Conservation (phyloP, 2,113 vertebrate genomes). For the Nothoprocta pentlandii region DNA sequence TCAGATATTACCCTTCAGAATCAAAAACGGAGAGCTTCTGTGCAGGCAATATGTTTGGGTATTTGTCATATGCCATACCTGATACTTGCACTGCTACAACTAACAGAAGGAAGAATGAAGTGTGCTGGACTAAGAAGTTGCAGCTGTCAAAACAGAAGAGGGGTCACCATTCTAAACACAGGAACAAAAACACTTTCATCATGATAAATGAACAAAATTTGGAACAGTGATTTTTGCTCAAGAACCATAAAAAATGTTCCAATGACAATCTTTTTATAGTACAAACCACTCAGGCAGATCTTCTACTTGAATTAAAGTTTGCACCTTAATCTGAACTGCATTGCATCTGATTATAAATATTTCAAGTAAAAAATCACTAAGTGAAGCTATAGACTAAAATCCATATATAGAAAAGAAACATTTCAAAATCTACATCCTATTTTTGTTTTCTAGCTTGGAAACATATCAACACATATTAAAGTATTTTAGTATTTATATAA, state of each 20-base stretch:
- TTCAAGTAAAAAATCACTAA: not conserved
- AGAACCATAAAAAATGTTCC: not conserved
- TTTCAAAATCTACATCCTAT: not conserved
- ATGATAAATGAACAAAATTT: not conserved
- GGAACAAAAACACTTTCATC: not conserved
- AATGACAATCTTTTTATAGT: not conserved
- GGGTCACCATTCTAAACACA: not conserved
- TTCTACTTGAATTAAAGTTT: not conserved
- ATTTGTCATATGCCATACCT: not conserved
- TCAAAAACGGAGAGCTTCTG: not conserved
- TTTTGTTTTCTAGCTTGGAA: not conserved
- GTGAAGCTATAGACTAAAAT: not conserved
- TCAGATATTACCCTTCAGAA: not conserved
- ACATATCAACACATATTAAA: not conserved
- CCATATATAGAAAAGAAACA: not conserved
- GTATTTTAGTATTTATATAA: not conserved
- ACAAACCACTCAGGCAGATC: not conserved
- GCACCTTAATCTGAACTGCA: not conserved
- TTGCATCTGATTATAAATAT: not conserved
- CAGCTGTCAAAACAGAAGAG: not conserved
- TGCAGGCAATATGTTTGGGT: not conserved
- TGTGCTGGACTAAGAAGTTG: not conserved
- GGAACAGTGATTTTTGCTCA: not conserved
- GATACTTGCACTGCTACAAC: not conserved
- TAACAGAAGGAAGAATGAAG: not conserved